Evolutionary conservation across 2,797 vertebrate genomes (phyloP), one percentile per base, ranked within the genome.

Genomic region (Pogonophryne albipinna): DNA sequence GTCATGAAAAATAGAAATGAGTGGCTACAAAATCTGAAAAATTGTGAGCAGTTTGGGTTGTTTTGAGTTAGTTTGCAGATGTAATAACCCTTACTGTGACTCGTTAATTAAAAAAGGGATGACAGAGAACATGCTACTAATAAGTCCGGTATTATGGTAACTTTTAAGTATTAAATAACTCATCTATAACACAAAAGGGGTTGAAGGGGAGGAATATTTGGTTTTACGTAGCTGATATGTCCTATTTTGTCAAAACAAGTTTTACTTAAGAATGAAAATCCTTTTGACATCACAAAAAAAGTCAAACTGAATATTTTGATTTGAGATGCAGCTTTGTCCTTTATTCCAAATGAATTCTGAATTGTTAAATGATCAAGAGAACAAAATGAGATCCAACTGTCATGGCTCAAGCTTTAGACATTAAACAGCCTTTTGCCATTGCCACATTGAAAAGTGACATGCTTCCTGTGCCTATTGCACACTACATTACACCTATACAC

Each of bases 281-380:
- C 4, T 65, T 65, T 61, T 44, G 12, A 38, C 20, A 58, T 23
- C 41, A 56, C 20, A 3, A 23, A 23, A 27, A 27, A 27, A 27
- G 27, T 27, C 42, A 76, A 74, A 55, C 4, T 27, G 10, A 1
- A 63, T 27, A 55, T 79, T 74, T 76, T 58, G 20, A 59, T 82
- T 58, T 15, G n/a, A 49, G 50, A 73, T 69, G 75, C 47, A 46
- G 69, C 45, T 46, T 50, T 53, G 57, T 84, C 68, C 51, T 75
- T 71, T 61, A 45, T 82, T 78, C 50, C 60, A 85, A 78, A 77
- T 46, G 15, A 77, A 59, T 16, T 56, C 50, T 47, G 23, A 80
- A 74, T 74, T 83, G 62, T 82, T 74, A 57, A 71, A 71, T 69
- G 44, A 64, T 63, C 38, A n/a, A 23, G 19, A 60, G 51, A 84